These are phyloP conservation scores for Acleris cristana DNA, from an alignment of 2,888 invertebrate species.

Conservation along the genomic window DNA sequence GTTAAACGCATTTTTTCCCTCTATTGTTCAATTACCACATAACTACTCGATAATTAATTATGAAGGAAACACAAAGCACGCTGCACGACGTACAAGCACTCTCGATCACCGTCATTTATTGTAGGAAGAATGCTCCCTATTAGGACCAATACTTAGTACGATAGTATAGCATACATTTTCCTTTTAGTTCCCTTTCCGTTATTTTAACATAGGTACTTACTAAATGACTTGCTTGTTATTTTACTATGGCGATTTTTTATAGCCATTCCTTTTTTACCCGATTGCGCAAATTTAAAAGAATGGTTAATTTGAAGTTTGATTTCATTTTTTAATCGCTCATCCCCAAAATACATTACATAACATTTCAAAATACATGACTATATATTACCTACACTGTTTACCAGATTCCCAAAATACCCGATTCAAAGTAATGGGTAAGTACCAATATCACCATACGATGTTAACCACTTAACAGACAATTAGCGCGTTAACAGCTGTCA, in stretches of 20 bases:
- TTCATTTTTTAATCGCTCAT: too few species aligned
- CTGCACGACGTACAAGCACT: conserved; percentile 41
- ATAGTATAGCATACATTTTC: background rate
- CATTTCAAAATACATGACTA: too few species aligned
- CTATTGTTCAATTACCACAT: conserved; percentile 31
- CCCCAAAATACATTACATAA: too few species aligned
- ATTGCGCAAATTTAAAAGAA: background rate
- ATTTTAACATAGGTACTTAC: background rate
- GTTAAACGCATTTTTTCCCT: conserved; percentile 14
- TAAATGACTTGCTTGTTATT: too few species aligned
- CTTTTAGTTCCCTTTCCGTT: background rate
- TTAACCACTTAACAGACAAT: too few species aligned
- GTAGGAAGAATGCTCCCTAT: conserved; percentile 4
- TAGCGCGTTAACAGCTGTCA: too few species aligned
- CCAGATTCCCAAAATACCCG: too few species aligned
- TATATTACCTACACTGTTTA: too few species aligned
- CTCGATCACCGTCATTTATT: conserved; percentile 18
- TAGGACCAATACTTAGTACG: background rate
- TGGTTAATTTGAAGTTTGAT: too few species aligned
- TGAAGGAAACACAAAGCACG: conserved; percentile 42
- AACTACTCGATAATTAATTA: conserved; percentile 40
- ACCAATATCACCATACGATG: too few species aligned
- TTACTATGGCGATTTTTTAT: background rate
- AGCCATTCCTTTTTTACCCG: background rate
- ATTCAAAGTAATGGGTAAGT: too few species aligned